phyloP scores from a whole-genome alignment of 2,113 vertebrate genomes.

The Microtus richardsoni region DNA sequence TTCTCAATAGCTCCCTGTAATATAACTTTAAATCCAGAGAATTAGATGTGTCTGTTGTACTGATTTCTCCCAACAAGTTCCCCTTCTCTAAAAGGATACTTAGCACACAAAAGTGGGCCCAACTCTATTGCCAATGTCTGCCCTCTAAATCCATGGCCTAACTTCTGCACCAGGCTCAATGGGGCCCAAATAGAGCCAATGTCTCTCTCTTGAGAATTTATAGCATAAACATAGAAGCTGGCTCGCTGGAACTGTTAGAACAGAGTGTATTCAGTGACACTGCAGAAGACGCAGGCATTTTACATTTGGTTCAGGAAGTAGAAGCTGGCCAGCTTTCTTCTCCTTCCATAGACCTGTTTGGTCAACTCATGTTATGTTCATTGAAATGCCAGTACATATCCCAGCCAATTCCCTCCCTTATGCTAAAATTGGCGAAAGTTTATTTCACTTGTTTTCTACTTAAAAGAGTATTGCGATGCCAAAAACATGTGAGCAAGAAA shows the following conservation, averaged over 20 bases:
- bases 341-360: neutral
- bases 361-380: neutral
- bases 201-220: constrained; percentile 4
- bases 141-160: neutral
- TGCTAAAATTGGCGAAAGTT: neutral
- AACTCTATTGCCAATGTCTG: neutral
- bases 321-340: neutral
- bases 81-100: neutral
- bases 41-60: neutral
- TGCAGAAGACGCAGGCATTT: neutral
- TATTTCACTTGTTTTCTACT: constrained; percentile 45
- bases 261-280: no score
- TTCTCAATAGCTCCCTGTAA: neutral
- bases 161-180: neutral
- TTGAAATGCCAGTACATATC: neutral
- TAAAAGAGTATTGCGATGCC: neutral
- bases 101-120: neutral
- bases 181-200: neutral
- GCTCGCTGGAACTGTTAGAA: neutral
- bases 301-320: neutral
- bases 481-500: constrained; percentile 29
- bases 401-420: neutral
- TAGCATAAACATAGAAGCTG: neutral
- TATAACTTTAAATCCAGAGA: constrained; percentile 28
- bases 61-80: neutral